Base-by-base conservation (phyloP, 2,113 vertebrate genomes). In the Pongo pygmaeus region DNA sequence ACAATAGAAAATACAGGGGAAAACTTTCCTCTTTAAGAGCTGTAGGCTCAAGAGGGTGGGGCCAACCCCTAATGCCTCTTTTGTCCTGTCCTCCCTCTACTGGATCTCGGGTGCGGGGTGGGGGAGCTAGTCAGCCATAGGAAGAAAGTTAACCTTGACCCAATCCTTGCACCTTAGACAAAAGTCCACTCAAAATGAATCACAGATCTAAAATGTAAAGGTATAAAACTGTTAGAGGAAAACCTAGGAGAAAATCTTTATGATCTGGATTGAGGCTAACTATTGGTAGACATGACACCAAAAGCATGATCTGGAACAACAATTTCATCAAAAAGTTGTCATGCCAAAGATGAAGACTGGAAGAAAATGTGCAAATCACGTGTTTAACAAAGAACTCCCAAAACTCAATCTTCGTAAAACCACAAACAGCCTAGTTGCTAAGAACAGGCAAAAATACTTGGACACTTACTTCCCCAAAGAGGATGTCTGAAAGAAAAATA, bases 41-140 rank as follows among this genome's bases (percentile, higher is more conserved):
- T 30, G 17, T 20, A 22, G 38, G 20, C 59, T 43, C 81, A n/a
- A 52, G 14, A n/a, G 27, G 23, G 38, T 12, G 7, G 20, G 84
- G 9, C 22, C 14, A n/a, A 69, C 2, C 0, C 48, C 1, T 1
- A 0, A 30, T 30, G 30, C 59, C 6, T 52, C 38, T 81, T 23
- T 7, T 11, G 52, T 64, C 70, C 67, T 77, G 67, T 8, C 6
- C 50, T 78, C 1, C 23, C 17, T 40, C 12, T 1, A 6, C 77
- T 52, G 12, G 5, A 48, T 20, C 46, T 32, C 48, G 57, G 38
- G 32, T 55, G 5, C 17, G 52, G 52, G 52, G 52, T 0, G 6
- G 52, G 18, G 52, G 18, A 55, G 52, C 6, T 0, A 1, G 6
- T 55, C 2, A 13, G 74, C 27, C 43, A 32, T 4, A 10, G 50